Evolutionary conservation across 2,888 invertebrate species (phyloP).

Genomic region (Erannis defoliaria): DNA sequence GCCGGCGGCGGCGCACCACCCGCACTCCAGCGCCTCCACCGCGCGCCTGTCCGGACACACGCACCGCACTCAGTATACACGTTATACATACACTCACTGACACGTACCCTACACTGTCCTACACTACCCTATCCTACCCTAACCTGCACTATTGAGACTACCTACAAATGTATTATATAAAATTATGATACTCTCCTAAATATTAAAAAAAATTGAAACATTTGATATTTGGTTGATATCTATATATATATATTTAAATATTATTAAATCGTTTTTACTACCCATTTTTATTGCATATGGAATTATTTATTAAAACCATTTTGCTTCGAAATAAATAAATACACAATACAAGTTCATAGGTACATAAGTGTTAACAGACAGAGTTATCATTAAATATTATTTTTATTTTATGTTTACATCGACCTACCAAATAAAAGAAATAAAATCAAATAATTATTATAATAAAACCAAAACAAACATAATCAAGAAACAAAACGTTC

Average conservation of each 20-base stretch:
- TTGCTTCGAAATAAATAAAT: too few relatives aligned
- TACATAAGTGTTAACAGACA: not conserved
- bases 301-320: too few relatives aligned
- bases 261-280: too few relatives aligned
- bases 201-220: too few relatives aligned
- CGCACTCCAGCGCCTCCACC: slow-evolving; percentile 54
- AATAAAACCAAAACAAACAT: slow-evolving; percentile 34
- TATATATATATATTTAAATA: too few relatives aligned
- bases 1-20: slow-evolving; percentile 61
- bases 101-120: not conserved
- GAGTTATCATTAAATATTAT: not conserved
- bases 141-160: too few relatives aligned
- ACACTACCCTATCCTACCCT: too few relatives aligned
- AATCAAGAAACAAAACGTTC: slow-evolving; percentile 33
- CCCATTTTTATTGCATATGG: too few relatives aligned
- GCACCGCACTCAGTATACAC: slow-evolving; percentile 29
- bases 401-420: not conserved
- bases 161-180: too few relatives aligned
- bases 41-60: slow-evolving; percentile 44
- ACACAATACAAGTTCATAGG: not conserved
- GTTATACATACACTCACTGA: slow-evolving; percentile 18
- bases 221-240: too few relatives aligned
- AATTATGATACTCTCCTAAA: too few relatives aligned
- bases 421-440: slow-evolving; percentile 27
- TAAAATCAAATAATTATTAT: slow-evolving; percentile 9